Conservation (phyloP, 2,113 vertebrate genomes). For the Pseudonaja textilis region DNA sequence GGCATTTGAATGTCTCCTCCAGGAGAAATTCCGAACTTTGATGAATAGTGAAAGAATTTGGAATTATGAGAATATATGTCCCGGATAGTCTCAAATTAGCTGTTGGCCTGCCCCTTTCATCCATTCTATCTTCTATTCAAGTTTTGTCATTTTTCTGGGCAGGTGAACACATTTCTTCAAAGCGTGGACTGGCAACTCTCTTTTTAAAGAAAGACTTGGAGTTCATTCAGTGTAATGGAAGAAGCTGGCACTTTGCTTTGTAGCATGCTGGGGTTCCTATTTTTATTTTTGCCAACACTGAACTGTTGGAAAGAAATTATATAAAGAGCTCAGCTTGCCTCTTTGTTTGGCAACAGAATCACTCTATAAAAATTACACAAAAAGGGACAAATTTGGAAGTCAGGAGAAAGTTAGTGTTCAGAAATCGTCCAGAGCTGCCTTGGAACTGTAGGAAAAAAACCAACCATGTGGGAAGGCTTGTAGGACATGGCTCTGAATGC, state of each 20-base stretch:
- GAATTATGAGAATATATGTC: neutral
- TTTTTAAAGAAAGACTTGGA: neutral
- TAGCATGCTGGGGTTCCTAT: neutral
- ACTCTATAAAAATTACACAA: neutral
- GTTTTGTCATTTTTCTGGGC: neutral
- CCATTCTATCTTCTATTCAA: neutral
- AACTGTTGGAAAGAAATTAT: neutral
- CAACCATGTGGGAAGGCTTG: neutral
- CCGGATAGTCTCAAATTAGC: neutral
- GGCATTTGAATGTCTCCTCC: neutral
- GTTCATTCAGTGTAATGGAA: neutral
- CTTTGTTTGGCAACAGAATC: neutral
- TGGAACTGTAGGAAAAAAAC: neutral
- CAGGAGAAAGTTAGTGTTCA: neutral
- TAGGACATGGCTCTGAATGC: neutral
- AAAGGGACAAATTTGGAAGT: neutral
- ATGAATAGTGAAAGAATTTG: neutral
- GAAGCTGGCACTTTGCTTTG: neutral
- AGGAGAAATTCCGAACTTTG: neutral
- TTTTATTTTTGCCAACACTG: neutral
- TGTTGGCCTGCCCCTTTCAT: neutral
- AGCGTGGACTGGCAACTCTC: neutral
- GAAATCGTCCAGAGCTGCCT: neutral
- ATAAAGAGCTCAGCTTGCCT: neutral
- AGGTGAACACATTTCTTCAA: neutral